Evolutionary conservation across 1,140 invertebrate genomes (phyloP).

Genomic region (Drosophila kikkawai): DNA sequence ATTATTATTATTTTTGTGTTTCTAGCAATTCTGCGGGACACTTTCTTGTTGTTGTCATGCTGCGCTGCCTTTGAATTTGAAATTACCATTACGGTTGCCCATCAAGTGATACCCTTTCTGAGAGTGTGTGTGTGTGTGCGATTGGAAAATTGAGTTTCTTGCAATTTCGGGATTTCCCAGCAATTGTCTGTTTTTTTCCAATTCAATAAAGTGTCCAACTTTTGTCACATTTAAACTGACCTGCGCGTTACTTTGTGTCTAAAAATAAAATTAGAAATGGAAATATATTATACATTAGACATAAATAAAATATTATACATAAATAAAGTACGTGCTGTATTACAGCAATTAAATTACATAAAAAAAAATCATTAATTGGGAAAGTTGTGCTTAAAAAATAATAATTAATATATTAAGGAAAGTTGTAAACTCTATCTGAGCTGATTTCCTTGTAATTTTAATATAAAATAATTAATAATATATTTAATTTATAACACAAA

Average conservation of each 20-base stretch:
- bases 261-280: not conserved
- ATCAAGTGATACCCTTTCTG: slow-evolving; percentile 13
- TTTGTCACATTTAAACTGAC: not conserved
- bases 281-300: not conserved
- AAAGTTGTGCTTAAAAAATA: not conserved
- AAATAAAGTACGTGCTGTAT: not conserved
- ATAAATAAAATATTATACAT: not conserved
- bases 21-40: slow-evolving; percentile 1
- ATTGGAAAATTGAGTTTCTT: slow-evolving; percentile 25
- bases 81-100: slow-evolving; percentile 31
- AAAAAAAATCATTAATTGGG: not conserved
- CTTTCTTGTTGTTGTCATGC: slow-evolving; percentile 2
- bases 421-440: too few relatives aligned
- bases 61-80: not conserved
- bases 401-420: not conserved
- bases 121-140: slow-evolving; percentile 1
- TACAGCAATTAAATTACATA: not conserved
- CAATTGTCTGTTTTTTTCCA: not conserved
- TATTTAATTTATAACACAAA: not conserved
- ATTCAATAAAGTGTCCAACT: too few relatives aligned
- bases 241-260: not conserved
- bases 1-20: not conserved
- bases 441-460: not conserved
- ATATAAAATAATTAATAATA: too few relatives aligned
- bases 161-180: slow-evolving; percentile 8